A percentile compares a stretch with the other conserved stretches of the same genome.
phyloP scores from a whole-genome alignment of 2,113 vertebrate species.

The Corvus moneduloides region DNA sequence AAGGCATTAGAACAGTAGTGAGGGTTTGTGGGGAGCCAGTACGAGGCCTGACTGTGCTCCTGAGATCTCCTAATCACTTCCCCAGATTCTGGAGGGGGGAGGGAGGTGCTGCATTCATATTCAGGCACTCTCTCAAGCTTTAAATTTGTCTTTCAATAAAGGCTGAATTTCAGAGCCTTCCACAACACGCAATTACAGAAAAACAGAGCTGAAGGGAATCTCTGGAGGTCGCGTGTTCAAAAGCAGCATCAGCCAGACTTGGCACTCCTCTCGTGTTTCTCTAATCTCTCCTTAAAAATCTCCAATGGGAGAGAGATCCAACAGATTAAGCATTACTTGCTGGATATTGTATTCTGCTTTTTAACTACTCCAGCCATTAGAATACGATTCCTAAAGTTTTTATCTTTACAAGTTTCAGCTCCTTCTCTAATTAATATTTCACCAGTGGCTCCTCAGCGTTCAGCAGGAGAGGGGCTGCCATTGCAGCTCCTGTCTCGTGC shows the following conservation, averaged over 20 bases:
- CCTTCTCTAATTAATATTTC: conserved; percentile 14
- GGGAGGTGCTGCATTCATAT: not conserved
- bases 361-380: not conserved
- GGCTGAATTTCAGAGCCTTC: not conserved
- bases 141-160: not conserved
- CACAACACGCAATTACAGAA: not conserved
- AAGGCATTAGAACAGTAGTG: not conserved
- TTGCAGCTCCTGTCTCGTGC: not conserved
- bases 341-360: not conserved
- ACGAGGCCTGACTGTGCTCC: not conserved
- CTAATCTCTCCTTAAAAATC: conserved; percentile 43
- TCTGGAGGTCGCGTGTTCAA: conserved; percentile 12
- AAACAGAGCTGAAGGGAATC: not conserved
- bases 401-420: not conserved
- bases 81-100: not conserved
- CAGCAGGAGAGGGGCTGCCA: not conserved
- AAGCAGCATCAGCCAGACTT: not conserved
- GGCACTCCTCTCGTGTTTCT: not conserved
- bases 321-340: not conserved
- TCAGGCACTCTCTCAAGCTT: not conserved
- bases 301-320: not conserved
- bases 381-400: not conserved
- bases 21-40: not conserved
- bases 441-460: not conserved
- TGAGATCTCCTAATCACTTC: not conserved